phyloP scores from a whole-genome alignment of 2,797 vertebrate species.

The Sebastes iracundus region DNA sequence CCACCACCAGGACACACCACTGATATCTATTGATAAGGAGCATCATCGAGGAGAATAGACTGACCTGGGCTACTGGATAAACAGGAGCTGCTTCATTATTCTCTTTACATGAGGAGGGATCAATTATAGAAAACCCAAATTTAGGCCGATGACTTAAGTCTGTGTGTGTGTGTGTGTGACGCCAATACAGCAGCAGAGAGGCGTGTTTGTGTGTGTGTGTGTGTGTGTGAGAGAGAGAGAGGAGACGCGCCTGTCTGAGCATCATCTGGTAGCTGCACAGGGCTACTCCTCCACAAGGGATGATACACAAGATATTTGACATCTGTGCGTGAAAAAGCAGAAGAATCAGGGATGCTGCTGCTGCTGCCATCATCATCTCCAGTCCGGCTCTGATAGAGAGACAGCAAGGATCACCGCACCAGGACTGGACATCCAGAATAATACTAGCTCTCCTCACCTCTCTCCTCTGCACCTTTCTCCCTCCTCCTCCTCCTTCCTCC shows the following conservation, averaged over 20 bases:
- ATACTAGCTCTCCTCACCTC: slow-evolving; percentile 35
- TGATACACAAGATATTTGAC: slow-evolving; percentile 47
- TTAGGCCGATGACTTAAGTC: slow-evolving; percentile 79
- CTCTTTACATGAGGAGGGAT: slow-evolving; percentile 39
- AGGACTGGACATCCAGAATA: slow-evolving; percentile 56
- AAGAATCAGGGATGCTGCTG: slow-evolving; percentile 55
- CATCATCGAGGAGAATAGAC: slow-evolving; percentile 41
- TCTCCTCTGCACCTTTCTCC: slow-evolving; percentile 49
- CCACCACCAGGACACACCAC: slow-evolving; percentile 65
- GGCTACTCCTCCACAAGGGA: slow-evolving; percentile 60
- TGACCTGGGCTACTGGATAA: slow-evolving; percentile 27
- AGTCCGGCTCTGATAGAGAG: slow-evolving; percentile 61
- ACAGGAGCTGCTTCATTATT: slow-evolving; percentile 22
- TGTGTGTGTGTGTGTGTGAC: slow-evolving; percentile 67
- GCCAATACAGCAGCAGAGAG: slow-evolving; percentile 76
- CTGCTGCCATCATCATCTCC: slow-evolving; percentile 50
- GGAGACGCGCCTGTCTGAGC: slow-evolving; percentile 71
- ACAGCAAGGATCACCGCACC: slow-evolving; percentile 49
- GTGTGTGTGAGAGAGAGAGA: background rate
- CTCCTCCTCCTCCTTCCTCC: background rate
- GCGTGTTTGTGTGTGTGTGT: slow-evolving; percentile 53
- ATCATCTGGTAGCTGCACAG: slow-evolving; percentile 58
- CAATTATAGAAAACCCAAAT: slow-evolving; percentile 64
- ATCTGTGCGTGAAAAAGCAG: slow-evolving; percentile 49
- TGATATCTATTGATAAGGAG: slow-evolving; percentile 57